Percentiles rank a stretch among this genome's conserved stretches.
These are phyloP conservation scores for Drosophila nebulosa DNA, from an alignment of 1,140 invertebrate genomes.

Conservation along the genomic window DNA sequence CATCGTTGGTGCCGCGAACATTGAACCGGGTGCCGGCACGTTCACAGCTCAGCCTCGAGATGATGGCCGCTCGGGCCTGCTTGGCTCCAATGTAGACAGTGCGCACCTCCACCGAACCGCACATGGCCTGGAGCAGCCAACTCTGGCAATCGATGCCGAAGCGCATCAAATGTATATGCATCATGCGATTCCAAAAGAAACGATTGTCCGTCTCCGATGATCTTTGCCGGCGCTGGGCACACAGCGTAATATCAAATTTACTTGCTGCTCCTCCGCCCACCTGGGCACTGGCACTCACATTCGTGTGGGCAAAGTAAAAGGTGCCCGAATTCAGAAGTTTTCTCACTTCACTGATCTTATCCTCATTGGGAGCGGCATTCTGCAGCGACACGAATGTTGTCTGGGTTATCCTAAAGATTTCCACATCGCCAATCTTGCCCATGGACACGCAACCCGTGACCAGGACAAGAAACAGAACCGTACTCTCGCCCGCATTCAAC, in stretches of 20 bases:
- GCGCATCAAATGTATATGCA: slow-evolving; percentile 94
- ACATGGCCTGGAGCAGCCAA: slow-evolving; percentile 97
- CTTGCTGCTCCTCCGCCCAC: slow-evolving; percentile 79
- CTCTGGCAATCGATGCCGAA: slow-evolving; percentile 93
- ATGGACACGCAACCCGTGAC: slow-evolving; percentile 97
- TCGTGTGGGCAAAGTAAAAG: slow-evolving; percentile 94
- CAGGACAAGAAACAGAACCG: slow-evolving; percentile 92
- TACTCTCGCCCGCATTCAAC: slow-evolving; percentile 91
- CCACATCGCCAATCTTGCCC: slow-evolving; percentile 95
- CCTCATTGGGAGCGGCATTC: slow-evolving; percentile 87
- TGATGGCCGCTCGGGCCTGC: slow-evolving; percentile 95
- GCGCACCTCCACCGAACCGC: slow-evolving; percentile 96
- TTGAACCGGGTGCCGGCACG: slow-evolving; percentile 98
- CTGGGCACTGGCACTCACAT: slow-evolving; percentile 61
- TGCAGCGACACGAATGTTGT: slow-evolving; percentile 93
- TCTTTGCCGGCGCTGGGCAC: slow-evolving; percentile 92
- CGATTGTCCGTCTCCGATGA: slow-evolving; percentile 93
- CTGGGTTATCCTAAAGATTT: slow-evolving; percentile 96
- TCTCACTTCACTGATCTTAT: slow-evolving; percentile 89
- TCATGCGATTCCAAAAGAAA: slow-evolving; percentile 98
- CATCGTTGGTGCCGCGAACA: slow-evolving; percentile 98
- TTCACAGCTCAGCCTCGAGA: slow-evolving; percentile 98
- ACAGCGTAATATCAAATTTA: slow-evolving; percentile 93
- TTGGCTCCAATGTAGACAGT: slow-evolving; percentile 97
- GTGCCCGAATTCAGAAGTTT: slow-evolving; percentile 97